Conservation (phyloP, 2,888 invertebrate species). For the Lithosia quadra region DNA sequence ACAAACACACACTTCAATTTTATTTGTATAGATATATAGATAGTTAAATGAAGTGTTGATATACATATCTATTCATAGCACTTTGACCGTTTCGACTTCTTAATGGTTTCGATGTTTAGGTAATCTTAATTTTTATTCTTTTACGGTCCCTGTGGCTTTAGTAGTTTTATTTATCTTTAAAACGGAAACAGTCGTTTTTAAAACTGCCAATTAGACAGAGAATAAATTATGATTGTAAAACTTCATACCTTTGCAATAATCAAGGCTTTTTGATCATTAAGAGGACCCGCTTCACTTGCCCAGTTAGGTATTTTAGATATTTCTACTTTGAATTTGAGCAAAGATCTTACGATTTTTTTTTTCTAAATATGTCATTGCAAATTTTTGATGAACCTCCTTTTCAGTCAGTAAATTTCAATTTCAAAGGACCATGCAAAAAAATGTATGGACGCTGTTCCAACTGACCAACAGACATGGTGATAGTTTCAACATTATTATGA, state of each 20-base stretch:
- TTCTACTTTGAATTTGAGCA: not conserved
- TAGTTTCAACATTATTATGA: too few relatives aligned
- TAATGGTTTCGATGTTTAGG: not conserved
- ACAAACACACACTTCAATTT: too few relatives aligned
- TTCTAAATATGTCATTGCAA: too few relatives aligned
- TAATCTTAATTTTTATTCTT: not conserved
- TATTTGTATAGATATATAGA: too few relatives aligned
- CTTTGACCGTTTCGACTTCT: not conserved
- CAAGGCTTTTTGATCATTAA: too few relatives aligned
- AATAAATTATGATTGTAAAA: not conserved
- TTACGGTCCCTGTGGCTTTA: not conserved
- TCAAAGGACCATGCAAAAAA: too few relatives aligned
- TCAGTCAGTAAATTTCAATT: too few relatives aligned
- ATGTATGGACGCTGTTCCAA: too few relatives aligned
- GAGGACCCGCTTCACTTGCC: not conserved
- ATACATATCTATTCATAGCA: conserved; percentile 4
- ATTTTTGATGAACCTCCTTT: too few relatives aligned
- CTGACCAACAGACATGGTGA: too few relatives aligned
- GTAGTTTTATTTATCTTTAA: not conserved
- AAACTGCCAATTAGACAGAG: not conserved
- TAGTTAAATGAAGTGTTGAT: conserved; percentile 8
- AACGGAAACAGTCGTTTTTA: not conserved
- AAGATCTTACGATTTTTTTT: too few relatives aligned
- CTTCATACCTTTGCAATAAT: too few relatives aligned
- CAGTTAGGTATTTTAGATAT: not conserved